Conservation (phyloP, 2,113 vertebrate species). For the Aldabrachelys gigantea region DNA sequence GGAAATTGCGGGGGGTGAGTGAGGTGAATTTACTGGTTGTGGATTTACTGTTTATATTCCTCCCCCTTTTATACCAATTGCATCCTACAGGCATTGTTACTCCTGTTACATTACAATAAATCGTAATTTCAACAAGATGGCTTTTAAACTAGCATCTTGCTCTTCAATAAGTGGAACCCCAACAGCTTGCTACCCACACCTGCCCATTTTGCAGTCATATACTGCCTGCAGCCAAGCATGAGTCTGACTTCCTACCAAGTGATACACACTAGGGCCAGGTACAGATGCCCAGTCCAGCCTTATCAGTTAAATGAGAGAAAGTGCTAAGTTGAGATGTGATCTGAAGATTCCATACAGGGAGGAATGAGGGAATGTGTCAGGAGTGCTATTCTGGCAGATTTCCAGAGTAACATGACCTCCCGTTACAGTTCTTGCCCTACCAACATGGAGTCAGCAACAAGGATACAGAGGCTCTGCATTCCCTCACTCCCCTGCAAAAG, state of each 20-base stretch:
- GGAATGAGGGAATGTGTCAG: neutral
- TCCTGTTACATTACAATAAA: neutral
- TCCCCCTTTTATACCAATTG: neutral
- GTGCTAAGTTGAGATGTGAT: neutral
- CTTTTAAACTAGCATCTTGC: neutral
- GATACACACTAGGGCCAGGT: fast-evolving
- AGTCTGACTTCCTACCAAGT: neutral
- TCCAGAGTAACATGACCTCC: neutral
- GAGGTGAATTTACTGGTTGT: neutral
- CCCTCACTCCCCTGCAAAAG: neutral
- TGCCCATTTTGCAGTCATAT: neutral
- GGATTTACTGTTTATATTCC: neutral
- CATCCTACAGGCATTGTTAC: neutral
- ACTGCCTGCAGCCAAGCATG: neutral
- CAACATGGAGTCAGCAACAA: neutral
- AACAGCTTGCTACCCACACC: neutral
- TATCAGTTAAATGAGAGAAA: neutral
- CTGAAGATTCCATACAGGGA: neutral
- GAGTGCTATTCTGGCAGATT: neutral
- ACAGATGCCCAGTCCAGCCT: fast-evolving
- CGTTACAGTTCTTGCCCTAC: neutral
- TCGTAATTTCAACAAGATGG: neutral
- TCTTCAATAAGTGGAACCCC: neutral
- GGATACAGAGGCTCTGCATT: neutral
- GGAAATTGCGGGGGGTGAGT: neutral